Conservation (phyloP, 2,888 invertebrate genomes). For the Eupithecia tripunctaria region DNA sequence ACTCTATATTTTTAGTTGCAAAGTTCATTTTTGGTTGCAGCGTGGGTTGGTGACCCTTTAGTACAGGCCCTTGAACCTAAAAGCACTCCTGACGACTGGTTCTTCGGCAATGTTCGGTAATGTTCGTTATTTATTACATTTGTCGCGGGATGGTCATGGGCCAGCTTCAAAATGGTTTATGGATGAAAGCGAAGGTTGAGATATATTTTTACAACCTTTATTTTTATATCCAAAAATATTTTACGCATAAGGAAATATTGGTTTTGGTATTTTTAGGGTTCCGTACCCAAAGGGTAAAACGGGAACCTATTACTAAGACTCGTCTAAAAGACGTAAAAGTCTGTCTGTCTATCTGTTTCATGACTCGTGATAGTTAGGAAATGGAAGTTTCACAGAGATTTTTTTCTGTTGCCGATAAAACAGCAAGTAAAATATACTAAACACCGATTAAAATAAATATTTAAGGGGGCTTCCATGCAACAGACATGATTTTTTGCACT, state of each 20-base stretch:
- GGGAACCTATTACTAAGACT: too few species aligned
- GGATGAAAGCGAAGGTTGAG: slow-evolving; percentile 25
- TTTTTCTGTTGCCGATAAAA: too few species aligned
- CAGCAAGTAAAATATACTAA: too few species aligned
- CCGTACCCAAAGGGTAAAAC: too few species aligned
- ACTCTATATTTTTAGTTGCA: not conserved
- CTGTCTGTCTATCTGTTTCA: too few species aligned
- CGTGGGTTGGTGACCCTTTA: slow-evolving; percentile 25
- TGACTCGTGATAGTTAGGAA: too few species aligned
- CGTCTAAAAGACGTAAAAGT: too few species aligned
- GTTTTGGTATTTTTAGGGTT: not conserved
- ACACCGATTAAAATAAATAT: too few species aligned
- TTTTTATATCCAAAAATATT: not conserved
- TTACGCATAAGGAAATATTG: not conserved
- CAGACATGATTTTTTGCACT: too few species aligned
- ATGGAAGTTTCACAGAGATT: too few species aligned
- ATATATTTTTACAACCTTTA: not conserved
- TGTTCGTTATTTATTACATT: slow-evolving; percentile 32
- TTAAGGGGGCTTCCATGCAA: too few species aligned
- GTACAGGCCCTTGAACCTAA: slow-evolving; percentile 45
- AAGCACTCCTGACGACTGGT: slow-evolving; percentile 19
- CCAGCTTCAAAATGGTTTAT: slow-evolving; percentile 30
- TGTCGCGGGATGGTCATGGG: slow-evolving; percentile 17
- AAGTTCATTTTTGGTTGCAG: slow-evolving; percentile 21
- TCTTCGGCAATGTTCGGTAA: slow-evolving; percentile 13